Conservation (phyloP, 2,888 invertebrate species). For the Troides aeacus region DNA sequence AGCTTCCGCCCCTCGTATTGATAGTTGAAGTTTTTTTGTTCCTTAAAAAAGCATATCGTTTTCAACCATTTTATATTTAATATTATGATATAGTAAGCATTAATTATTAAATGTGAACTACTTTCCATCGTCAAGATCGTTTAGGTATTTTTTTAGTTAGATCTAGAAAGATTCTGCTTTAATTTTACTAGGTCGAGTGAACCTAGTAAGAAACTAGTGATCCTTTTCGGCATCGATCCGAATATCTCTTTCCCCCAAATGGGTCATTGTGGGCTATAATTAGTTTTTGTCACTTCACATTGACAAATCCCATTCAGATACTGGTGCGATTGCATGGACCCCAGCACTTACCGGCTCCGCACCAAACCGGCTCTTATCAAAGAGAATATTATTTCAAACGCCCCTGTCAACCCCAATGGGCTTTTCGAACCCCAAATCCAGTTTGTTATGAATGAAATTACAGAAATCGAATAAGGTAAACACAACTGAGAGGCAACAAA, state of each 20-base stretch:
- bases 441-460: slow-evolving; percentile 81
- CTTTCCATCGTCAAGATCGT: no score
- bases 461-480: slow-evolving; percentile 81
- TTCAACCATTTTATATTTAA: neutral
- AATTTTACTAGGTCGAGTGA: neutral
- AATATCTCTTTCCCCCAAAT: slow-evolving; percentile 51
- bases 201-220: neutral
- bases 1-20: slow-evolving; percentile 1
- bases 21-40: neutral
- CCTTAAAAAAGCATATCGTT: neutral
- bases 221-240: slow-evolving; percentile 45
- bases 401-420: slow-evolving; percentile 78
- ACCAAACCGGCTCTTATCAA: slow-evolving; percentile 76
- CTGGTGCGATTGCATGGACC: slow-evolving; percentile 57
- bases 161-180: neutral
- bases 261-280: slow-evolving; percentile 73
- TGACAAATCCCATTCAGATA: slow-evolving; percentile 73
- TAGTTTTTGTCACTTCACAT: slow-evolving; percentile 79
- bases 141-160: no score
- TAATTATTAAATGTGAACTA: neutral
- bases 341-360: slow-evolving; percentile 60
- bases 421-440: slow-evolving; percentile 78
- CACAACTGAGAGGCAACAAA: slow-evolving; percentile 79
- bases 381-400: slow-evolving; percentile 80
- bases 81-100: neutral